Evolutionary conservation across 2,797 vertebrate genomes (phyloP), one percentile per base, ranked within the genome.

Genomic region (Macropodus opercularis): DNA sequence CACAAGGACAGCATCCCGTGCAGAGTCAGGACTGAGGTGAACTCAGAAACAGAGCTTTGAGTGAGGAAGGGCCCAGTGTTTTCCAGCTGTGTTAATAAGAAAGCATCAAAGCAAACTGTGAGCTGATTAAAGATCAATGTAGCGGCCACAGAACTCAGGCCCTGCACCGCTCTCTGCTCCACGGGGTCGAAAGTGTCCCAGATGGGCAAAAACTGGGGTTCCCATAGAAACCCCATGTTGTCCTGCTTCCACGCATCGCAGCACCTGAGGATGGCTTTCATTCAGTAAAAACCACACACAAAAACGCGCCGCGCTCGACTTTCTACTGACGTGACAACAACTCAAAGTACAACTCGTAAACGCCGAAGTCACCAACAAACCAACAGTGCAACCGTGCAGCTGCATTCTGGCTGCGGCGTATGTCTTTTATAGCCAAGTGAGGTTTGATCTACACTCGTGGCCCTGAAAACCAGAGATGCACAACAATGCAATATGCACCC

Each of bases 171-270:
- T 61, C 58, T 42, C 43, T 38, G 3, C 34, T 46, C 36, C 4
- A 2, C 39, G 23, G 44, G 31, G n/a, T n/a, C 19, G 8, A 23
- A 71, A 39, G 17, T 44, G 48, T 56, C 58, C 50, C 5, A 56
- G 34, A 21, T 36, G 38, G 58, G 54, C 49, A 60, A 51, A 79
- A 70, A 69, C 22, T 74, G 41, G 22, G 4, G 32, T 79, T 75
- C 55, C 72, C 69, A 83, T 85, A 74, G 69, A 63, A 79, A 76
- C 58, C 61, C 40, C 72, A 73, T 77, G 64, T 54, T 66, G 62
- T 55, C 58, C 51, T 35, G 38, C 51, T 55, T 49, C 41, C 43
- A 65, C 42, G 17, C 39, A 48, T 72, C 40, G 48, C n/a, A 48
- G 61, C 43, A 17, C 14, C 5, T 2, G 34, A 50, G 43, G 47